Percentiles rank a stretch among this genome's conserved stretches.
Evolutionary conservation across 2,797 vertebrate genomes (phyloP).

Genomic region (Todus mexicanus): DNA sequence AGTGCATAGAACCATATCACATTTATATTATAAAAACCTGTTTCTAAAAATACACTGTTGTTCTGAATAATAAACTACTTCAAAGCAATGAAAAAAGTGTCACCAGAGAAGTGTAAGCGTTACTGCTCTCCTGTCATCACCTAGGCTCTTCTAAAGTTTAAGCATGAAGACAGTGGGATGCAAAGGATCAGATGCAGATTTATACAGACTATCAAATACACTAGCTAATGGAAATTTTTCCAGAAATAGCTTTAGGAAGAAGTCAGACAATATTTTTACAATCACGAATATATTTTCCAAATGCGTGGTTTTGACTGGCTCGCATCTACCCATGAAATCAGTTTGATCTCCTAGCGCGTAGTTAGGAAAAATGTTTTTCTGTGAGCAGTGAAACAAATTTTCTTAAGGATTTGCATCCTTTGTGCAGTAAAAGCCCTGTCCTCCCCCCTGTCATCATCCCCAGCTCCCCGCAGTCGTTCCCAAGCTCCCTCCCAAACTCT

Average conservation of each 20-base stretch:
- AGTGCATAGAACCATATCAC: background rate
- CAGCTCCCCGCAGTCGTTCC: background rate
- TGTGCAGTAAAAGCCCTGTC: background rate
- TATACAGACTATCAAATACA: background rate
- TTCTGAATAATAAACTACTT: background rate
- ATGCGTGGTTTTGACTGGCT: background rate
- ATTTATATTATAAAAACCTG: background rate
- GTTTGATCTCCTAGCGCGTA: background rate
- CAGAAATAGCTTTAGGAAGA: background rate
- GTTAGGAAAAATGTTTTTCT: background rate
- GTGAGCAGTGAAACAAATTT: background rate
- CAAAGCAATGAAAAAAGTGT: background rate
- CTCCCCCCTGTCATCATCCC: fast-evolving
- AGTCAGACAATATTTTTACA: background rate
- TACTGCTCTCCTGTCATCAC: background rate
- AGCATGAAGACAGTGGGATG: background rate
- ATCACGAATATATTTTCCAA: background rate
- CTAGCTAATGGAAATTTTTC: background rate
- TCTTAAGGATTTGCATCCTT: background rate
- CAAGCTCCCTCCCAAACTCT: background rate
- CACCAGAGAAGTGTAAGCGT: background rate
- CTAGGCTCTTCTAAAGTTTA: background rate
- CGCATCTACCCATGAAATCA: background rate
- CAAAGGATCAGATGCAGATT: background rate
- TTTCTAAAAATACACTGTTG: slow-evolving; percentile 15